Conservation (phyloP, 2,113 vertebrate genomes). For the Heptranchias perlo region DNA sequence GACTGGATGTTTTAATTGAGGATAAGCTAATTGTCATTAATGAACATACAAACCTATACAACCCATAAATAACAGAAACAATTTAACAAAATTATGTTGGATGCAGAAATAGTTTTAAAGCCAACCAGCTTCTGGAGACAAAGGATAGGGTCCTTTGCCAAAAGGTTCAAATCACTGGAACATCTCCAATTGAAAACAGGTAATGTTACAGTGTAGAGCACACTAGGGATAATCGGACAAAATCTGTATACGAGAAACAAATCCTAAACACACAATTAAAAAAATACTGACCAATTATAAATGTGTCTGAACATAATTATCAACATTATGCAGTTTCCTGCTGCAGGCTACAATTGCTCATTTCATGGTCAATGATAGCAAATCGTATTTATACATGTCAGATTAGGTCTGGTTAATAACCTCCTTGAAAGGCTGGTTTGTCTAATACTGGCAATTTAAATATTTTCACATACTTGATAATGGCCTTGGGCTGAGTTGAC, state of each 20-base stretch:
- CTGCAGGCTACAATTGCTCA: background rate
- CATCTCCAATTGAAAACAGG: conserved; percentile 22
- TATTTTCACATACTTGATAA: conserved; percentile 27
- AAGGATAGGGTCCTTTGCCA: background rate
- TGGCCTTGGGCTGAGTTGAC: conserved; percentile 22
- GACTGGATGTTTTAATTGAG: background rate
- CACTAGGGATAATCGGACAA: background rate
- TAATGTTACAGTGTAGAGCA: background rate
- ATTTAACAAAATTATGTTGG: conserved; percentile 11
- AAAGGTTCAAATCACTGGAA: background rate
- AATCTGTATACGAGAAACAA: background rate
- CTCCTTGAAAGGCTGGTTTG: conserved; percentile 19
- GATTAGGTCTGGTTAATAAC: conserved; percentile 39
- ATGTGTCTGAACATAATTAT: conserved; percentile 16
- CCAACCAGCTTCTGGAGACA: background rate
- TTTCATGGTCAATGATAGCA: conserved; percentile 40
- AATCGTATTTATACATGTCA: conserved; percentile 39
- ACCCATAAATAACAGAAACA: background rate
- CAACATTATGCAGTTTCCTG: conserved; percentile 13
- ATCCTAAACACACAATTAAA: background rate
- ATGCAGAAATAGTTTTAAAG: background rate
- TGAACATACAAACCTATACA: background rate
- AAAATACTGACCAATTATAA: conserved; percentile 13
- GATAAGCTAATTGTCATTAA: background rate
- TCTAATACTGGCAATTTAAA: conserved; percentile 31